A percentile compares a stretch with the other conserved stretches of the same genome.
Conservation (phyloP, 2,888 invertebrate species). For the Thysanoteuthis rhombus region DNA sequence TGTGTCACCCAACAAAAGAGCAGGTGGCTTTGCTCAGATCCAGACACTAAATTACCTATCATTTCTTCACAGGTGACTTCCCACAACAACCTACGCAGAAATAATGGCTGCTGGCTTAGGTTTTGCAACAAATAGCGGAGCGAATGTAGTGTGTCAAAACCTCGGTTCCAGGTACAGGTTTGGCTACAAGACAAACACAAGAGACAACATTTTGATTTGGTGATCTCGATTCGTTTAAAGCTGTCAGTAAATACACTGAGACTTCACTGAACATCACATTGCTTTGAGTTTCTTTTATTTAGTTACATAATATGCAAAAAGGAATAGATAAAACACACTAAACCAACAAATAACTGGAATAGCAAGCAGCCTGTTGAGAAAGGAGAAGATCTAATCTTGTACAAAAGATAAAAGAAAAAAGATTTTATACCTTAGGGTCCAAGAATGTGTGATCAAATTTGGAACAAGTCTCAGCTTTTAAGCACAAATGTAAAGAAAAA, state of each 20-base stretch:
- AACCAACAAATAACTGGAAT: neutral
- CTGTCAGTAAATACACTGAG: neutral
- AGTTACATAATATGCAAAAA: neutral
- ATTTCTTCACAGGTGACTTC: neutral
- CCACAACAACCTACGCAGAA: conserved; percentile 17
- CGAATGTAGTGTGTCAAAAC: conserved; percentile 20
- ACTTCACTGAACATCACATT: neutral
- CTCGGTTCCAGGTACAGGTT: conserved; percentile 25
- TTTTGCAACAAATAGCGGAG: conserved; percentile 28
- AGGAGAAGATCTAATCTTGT: neutral
- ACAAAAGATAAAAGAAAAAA: neutral
- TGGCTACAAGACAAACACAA: conserved; percentile 16
- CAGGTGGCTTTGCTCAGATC: conserved; percentile 30
- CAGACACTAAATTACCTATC: conserved; percentile 21
- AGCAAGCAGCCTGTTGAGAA: neutral
- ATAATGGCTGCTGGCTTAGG: neutral
- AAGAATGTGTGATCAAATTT: neutral
- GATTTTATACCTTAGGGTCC: neutral
- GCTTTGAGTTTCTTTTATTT: neutral
- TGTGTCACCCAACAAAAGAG: neutral
- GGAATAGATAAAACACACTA: neutral
- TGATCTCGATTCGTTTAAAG: neutral
- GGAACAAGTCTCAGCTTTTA: neutral
- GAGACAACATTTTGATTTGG: neutral
- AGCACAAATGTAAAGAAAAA: neutral